Evolutionary conservation across 2,797 vertebrate genomes (phyloP).

Genomic region (Sebastolobus altivelis): DNA sequence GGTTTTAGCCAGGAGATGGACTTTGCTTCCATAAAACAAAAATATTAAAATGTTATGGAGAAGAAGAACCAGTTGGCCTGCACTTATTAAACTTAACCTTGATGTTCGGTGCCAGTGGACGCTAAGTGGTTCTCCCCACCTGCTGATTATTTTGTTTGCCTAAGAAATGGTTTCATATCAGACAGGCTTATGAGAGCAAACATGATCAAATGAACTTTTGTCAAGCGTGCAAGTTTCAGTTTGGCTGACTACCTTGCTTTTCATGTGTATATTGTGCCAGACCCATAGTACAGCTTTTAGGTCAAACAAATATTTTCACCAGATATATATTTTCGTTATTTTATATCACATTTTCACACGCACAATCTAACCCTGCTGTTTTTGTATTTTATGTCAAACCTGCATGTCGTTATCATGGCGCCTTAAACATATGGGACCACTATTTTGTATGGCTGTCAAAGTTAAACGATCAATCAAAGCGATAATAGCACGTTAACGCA

Average conservation of each 20-base stretch:
- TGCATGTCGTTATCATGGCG: background rate
- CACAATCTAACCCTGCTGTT: background rate
- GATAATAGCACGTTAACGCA: no score
- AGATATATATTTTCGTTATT: background rate
- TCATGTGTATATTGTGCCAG: background rate
- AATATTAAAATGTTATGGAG: conserved; percentile 9
- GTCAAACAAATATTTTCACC: background rate
- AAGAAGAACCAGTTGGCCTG: background rate
- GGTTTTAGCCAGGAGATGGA: conserved; percentile 13
- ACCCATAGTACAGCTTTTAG: background rate
- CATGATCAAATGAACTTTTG: conserved; percentile 14
- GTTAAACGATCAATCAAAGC: no score
- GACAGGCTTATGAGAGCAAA: background rate
- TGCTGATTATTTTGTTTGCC: background rate
- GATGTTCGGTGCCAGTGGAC: background rate
- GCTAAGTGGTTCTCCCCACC: background rate
- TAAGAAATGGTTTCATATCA: conserved; percentile 5
- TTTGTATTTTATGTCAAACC: background rate
- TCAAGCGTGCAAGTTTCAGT: conserved; percentile 9
- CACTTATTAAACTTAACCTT: background rate
- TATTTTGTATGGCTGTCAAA: no score
- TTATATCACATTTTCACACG: background rate
- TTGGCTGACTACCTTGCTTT: background rate
- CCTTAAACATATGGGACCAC: background rate
- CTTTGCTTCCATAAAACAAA: conserved; percentile 60